Conservation (phyloP, 2,888 invertebrate genomes). For the Mesoligia furuncula region DNA sequence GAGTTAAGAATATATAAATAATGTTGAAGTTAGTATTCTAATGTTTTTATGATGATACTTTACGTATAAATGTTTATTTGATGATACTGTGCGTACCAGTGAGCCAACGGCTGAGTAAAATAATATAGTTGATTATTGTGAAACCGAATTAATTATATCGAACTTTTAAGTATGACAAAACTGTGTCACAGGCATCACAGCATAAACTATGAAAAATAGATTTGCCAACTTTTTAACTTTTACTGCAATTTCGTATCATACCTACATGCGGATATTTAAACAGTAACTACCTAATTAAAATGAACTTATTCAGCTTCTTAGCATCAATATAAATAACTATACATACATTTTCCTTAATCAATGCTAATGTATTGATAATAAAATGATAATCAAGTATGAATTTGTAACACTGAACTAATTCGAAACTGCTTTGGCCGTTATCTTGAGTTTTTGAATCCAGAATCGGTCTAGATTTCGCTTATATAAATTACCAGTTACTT, state of each 20-base stretch:
- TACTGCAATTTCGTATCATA: conserved; percentile 19
- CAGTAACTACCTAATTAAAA: background rate
- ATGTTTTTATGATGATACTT: conserved; percentile 33
- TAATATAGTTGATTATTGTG: conserved; percentile 15
- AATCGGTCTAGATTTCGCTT: conserved; percentile 43
- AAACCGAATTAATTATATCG: conserved; percentile 13
- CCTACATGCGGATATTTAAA: conserved; percentile 61
- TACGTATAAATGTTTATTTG: conserved; percentile 30
- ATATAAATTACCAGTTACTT: conserved; percentile 48
- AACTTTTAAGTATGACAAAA: conserved; percentile 54
- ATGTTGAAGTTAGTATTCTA: conserved; percentile 39
- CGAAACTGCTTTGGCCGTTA: conserved; percentile 30
- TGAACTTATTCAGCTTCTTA: conserved; percentile 47
- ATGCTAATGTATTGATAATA: conserved; percentile 71
- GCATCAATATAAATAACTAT: conserved; percentile 43
- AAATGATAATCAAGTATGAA: conserved; percentile 65
- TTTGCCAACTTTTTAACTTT: conserved; percentile 35
- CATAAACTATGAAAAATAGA: conserved; percentile 11
- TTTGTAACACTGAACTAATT: conserved; percentile 49
- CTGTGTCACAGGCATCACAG: conserved; percentile 31
- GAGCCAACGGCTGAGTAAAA: conserved; percentile 4
- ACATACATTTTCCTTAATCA: conserved; percentile 67
- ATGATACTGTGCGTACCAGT: conserved; percentile 24
- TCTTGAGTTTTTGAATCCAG: conserved; percentile 40
- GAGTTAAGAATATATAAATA: conserved; percentile 41